Evolutionary conservation across 92 coral and sea anemone species (phyloP), one percentile per base, ranked within the genome.

Genomic region (Montipora capitata): DNA sequence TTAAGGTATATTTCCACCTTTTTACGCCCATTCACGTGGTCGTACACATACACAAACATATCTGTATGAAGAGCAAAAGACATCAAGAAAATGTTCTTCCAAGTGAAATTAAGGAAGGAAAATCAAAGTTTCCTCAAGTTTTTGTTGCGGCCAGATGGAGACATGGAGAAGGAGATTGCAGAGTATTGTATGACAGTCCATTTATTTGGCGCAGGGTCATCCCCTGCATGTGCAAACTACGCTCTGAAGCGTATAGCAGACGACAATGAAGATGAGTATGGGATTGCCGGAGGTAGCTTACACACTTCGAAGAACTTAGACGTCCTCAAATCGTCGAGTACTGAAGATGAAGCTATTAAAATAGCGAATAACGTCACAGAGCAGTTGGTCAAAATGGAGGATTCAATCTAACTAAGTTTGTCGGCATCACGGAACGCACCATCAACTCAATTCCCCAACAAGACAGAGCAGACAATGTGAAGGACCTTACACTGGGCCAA

Each of bases 81-180:
- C 51, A 45, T 45, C 8, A 8, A 45, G 51, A 45, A 45, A 8
- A 45, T 45, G 89, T 91, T 54, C 78, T 83, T 74, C 57, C 94
- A 91, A 77, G 92, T 91, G n/a, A 78, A 81, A 41, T 90, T 92
- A n/a, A 84, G 41, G 20, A 49, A 83, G 52, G 86, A 70, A 56
- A 73, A 92, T 18, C 92, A 78, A 40, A 48, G 74, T 58, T 78
- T 82, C 38, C 74, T 92, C 15, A 88, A 83, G n/a, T 91, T 91
- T 68, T 74, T 91, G 12, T 91, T 92, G 86, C 87, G 89, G 92
- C 92, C 88, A 27, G 69, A 87, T 10, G 92, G 85, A 43, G 82
- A 91, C 86, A 62, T 74, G n/a, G 61, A 48, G 16, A 74, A 75
- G 12, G 70, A 74, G 4, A 41, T 78, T 0, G 88, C 80, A 67